Conservation (phyloP, 2,888 invertebrate genomes). For the Drosophila peninsularis region DNA sequence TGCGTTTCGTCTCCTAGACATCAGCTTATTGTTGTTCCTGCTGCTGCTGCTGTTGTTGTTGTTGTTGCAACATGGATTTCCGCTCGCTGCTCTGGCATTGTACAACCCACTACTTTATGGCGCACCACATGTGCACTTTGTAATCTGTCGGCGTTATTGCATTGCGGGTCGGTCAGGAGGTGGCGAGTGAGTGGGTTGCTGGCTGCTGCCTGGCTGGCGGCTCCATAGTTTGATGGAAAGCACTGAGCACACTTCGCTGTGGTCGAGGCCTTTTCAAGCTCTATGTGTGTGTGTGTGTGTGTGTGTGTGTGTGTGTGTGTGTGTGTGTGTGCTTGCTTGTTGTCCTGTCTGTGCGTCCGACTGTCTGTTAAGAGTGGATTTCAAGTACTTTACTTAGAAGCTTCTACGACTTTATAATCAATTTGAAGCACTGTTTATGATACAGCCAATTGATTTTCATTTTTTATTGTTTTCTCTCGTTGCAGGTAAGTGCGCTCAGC, state of each 20-base stretch:
- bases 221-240: slow-evolving; percentile 16
- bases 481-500: slow-evolving; percentile 55
- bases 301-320: slow-evolving; percentile 5
- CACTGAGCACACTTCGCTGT: slow-evolving; percentile 63
- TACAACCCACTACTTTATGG: slow-evolving; percentile 71
- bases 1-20: slow-evolving; percentile 34
- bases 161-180: slow-evolving; percentile 56
- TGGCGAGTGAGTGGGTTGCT: neutral
- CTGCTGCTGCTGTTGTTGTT: slow-evolving; percentile 26
- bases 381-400: slow-evolving; percentile 50
- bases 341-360: slow-evolving; percentile 8
- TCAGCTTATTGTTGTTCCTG: slow-evolving; percentile 15
- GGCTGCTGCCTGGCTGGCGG: neutral
- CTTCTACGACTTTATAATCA: slow-evolving; percentile 53
- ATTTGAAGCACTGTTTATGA: slow-evolving; percentile 55
- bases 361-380: slow-evolving; percentile 32
- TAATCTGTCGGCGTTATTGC: slow-evolving; percentile 80
- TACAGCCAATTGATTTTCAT: slow-evolving; percentile 58
- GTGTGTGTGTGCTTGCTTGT: slow-evolving; percentile 13
- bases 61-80: slow-evolving; percentile 72
- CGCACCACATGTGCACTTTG: slow-evolving; percentile 80
- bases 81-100: slow-evolving; percentile 51
- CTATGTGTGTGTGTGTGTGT: slow-evolving; percentile 16
- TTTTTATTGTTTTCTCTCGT: slow-evolving; percentile 55
- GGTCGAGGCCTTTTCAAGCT: slow-evolving; percentile 53